phyloP scores from a whole-genome alignment of 2,888 invertebrate species.

The Loripinus fragilis region DNA sequence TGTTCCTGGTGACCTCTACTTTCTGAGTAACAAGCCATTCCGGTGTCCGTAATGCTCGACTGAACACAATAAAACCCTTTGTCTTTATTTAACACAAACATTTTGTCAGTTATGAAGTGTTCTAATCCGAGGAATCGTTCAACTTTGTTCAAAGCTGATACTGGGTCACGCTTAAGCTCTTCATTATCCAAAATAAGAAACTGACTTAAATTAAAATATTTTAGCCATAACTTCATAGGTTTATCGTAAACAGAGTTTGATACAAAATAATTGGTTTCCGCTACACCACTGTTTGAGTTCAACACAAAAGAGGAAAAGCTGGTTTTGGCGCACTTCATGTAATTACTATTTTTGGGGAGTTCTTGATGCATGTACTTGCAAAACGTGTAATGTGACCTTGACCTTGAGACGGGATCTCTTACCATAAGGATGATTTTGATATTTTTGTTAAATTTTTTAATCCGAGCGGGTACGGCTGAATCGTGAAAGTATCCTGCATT shows the following conservation, averaged over 20 bases:
- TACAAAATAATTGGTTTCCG: neutral
- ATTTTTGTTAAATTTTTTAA: slow-evolving; percentile 95
- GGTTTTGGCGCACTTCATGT: too few species aligned
- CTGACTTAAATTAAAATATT: slow-evolving; percentile 95
- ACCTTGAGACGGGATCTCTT: slow-evolving; percentile 96
- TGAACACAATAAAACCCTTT: slow-evolving; percentile 96
- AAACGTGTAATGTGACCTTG: slow-evolving; percentile 80
- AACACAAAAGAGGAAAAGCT: neutral
- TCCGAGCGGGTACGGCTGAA: slow-evolving; percentile 95
- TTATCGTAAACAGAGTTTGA: slow-evolving; percentile 81
- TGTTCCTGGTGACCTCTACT: slow-evolving; percentile 89
- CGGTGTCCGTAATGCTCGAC: slow-evolving; percentile 82
- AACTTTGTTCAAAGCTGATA: slow-evolving; percentile 66
- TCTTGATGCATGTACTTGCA: too few species aligned
- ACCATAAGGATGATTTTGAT: slow-evolving; percentile 95
- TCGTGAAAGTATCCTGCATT: slow-evolving; percentile 98
- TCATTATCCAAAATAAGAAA: slow-evolving; percentile 92
- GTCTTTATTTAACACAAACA: slow-evolving; percentile 97
- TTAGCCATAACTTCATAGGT: slow-evolving; percentile 95
- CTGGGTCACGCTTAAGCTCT: slow-evolving; percentile 70
- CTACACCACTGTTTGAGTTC: neutral
- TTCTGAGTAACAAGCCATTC: slow-evolving; percentile 93
- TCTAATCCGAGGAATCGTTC: slow-evolving; percentile 76
- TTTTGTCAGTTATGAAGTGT: slow-evolving; percentile 85
- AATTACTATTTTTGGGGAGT: too few species aligned